Percentiles rank a stretch among this genome's conserved stretches.
These are phyloP conservation scores for Pseudopodoces humilis DNA, from an alignment of 2,113 vertebrate genomes.

Conservation along the genomic window DNA sequence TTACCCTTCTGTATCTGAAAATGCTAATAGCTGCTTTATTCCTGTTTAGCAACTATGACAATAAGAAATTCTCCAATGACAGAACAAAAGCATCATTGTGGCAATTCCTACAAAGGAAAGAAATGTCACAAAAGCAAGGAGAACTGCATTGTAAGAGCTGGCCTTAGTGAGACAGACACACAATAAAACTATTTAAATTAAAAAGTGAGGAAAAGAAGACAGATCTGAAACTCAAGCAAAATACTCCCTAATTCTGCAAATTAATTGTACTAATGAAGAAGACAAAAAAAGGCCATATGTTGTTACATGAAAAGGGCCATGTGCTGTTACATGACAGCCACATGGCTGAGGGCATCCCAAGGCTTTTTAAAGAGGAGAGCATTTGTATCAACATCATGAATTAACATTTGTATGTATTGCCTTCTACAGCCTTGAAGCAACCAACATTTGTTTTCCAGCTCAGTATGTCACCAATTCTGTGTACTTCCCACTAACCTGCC, in stretches of 20 bases:
- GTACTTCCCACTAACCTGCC: background rate
- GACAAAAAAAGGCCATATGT: background rate
- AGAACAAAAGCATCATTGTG: background rate
- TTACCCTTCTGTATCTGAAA: background rate
- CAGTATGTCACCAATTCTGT: background rate
- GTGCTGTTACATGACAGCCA: background rate
- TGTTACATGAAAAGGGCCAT: background rate
- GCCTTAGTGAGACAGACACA: background rate
- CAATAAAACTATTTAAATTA: background rate
- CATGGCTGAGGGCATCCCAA: background rate
- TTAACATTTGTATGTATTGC: background rate
- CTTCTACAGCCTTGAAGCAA: conserved; percentile 3
- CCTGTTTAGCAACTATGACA: background rate
- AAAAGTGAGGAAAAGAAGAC: background rate
- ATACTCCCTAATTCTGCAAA: background rate
- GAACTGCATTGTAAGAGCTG: background rate
- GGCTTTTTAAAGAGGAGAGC: background rate
- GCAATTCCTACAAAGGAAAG: background rate
- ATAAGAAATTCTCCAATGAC: background rate
- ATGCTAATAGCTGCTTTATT: background rate
- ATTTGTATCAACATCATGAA: background rate
- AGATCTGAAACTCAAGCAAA: background rate
- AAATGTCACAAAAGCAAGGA: background rate
- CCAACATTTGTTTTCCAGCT: background rate
- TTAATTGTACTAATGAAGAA: background rate